A percentile compares a stretch with the other conserved stretches of the same genome.
phyloP scores from a whole-genome alignment of 1,140 invertebrate species.

The Cydia fagiglandana region DNA sequence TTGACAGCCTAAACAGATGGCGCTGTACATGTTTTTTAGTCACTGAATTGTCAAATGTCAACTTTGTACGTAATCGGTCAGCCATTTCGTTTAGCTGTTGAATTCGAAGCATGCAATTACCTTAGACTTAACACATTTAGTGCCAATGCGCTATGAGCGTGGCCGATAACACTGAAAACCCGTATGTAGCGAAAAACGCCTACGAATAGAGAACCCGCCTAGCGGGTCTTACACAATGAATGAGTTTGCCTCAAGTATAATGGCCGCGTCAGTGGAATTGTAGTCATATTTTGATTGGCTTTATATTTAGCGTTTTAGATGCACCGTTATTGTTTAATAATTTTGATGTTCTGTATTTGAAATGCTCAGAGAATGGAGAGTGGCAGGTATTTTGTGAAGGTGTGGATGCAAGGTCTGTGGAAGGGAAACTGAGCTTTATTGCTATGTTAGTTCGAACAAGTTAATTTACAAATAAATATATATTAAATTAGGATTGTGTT shows the following conservation, averaged over 20 bases:
- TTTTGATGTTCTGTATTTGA: slow-evolving; percentile 66
- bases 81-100: too few species aligned
- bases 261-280: slow-evolving; percentile 9
- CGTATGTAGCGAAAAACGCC: too few species aligned
- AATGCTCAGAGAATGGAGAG: slow-evolving; percentile 58
- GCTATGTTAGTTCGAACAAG: slow-evolving; percentile 66
- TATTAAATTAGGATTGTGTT: slow-evolving; percentile 45
- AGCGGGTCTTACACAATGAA: neutral
- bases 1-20: too few species aligned
- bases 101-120: too few species aligned
- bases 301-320: slow-evolving; percentile 51
- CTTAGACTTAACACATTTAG: slow-evolving; percentile 3
- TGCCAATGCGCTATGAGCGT: too few species aligned
- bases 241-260: neutral
- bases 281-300: slow-evolving; percentile 28
- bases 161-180: too few species aligned
- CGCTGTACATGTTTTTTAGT: too few species aligned
- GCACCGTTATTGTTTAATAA: slow-evolving; percentile 62
- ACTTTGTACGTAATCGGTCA: too few species aligned
- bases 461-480: slow-evolving; percentile 70
- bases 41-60: too few species aligned
- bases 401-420: slow-evolving; percentile 50
- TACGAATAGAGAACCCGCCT: too few species aligned
- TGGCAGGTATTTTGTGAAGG: slow-evolving; percentile 45
- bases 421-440: slow-evolving; percentile 64